Evolutionary conservation across 2,888 invertebrate genomes (phyloP).

Genomic region (Epirrhoe tristata): DNA sequence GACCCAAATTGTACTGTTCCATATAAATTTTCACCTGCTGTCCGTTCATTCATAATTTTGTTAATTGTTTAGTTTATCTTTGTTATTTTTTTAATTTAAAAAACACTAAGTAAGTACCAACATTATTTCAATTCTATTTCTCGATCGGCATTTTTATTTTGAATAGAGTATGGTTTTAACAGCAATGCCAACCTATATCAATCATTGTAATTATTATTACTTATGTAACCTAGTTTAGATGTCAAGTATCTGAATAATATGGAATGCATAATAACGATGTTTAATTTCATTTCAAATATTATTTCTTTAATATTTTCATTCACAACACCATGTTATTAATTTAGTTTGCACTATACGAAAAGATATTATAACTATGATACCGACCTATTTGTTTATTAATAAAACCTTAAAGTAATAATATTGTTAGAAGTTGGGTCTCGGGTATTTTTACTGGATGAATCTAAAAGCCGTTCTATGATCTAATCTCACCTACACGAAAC

Average conservation of each 20-base stretch:
- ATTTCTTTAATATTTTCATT: background rate
- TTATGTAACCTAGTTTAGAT: background rate
- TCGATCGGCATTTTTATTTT: background rate
- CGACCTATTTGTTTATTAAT: background rate
- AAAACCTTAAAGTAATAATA: background rate
- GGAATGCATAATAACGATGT: background rate
- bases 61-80: background rate
- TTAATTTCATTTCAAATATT: background rate
- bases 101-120: too few species aligned
- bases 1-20: conserved; percentile 14
- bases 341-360: background rate
- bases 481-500: background rate
- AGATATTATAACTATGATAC: background rate
- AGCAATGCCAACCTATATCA: background rate
- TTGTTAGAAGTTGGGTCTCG: background rate
- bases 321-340: background rate
- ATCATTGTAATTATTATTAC: conserved; percentile 45
- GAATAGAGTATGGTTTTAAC: background rate
- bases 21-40: conserved; percentile 11
- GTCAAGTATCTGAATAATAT: background rate
- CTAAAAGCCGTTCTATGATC: background rate
- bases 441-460: background rate
- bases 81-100: background rate
- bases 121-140: background rate
- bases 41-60: conserved; percentile 14